Percentiles rank a stretch among this genome's conserved stretches.
Conservation (phyloP, 2,797 vertebrate species). For the Pipistrellus nathusii region DNA sequence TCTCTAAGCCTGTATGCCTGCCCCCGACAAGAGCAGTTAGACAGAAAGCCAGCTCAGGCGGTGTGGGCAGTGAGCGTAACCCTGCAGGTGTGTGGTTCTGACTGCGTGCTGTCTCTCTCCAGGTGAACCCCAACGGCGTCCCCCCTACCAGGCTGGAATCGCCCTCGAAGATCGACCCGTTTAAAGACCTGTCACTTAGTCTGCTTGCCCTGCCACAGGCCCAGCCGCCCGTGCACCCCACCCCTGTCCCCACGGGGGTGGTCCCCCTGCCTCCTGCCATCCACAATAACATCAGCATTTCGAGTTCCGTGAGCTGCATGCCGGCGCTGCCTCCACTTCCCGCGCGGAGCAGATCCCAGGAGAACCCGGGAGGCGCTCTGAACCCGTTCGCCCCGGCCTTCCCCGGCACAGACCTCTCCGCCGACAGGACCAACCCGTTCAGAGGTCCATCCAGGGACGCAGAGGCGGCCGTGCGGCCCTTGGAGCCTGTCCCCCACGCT, state of each 20-base stretch:
- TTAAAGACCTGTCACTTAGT: conserved; percentile 90
- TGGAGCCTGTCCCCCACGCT: conserved; percentile 58
- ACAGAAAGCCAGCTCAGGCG: conserved; percentile 35
- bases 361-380: conserved; percentile 88
- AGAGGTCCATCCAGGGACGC: conserved; percentile 87
- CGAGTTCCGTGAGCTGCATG: conserved; percentile 86
- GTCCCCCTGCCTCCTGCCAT: conserved; percentile 86
- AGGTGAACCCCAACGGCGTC: conserved; percentile 89
- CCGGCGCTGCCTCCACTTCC: conserved; percentile 89
- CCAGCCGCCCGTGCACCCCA: conserved; percentile 85
- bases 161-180: conserved; percentile 92
- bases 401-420: conserved; percentile 91
- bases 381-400: conserved; percentile 85
- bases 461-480: conserved; percentile 65
- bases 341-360: conserved; percentile 91
- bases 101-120: conserved; percentile 72
- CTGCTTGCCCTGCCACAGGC: conserved; percentile 89
- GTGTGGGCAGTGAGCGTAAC: background rate
- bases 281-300: conserved; percentile 79
- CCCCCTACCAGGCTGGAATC: conserved; percentile 90
- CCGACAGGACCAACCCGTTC: conserved; percentile 87
- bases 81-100: background rate
- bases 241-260: conserved; percentile 86
- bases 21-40: background rate
- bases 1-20: conserved; percentile 54